Conservation (phyloP, 2,888 invertebrate genomes). For the Nineta flava region DNA sequence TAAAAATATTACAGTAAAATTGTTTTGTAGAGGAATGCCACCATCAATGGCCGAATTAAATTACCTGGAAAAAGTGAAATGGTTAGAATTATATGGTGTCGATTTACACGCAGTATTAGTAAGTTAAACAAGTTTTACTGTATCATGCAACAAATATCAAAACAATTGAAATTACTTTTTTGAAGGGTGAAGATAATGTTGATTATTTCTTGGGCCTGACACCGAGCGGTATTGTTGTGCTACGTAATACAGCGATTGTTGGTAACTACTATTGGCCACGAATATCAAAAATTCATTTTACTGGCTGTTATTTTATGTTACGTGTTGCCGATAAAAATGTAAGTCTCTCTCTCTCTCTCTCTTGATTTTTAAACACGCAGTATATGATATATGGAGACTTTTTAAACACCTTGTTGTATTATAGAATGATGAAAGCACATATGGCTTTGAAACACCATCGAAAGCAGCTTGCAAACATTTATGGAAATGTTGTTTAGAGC, state of each 20-base stretch:
- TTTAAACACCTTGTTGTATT: not conserved
- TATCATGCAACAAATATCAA: slow-evolving; percentile 3
- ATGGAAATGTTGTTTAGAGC: slow-evolving; percentile 92
- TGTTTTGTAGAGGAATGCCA: slow-evolving; percentile 55
- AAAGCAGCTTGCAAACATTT: slow-evolving; percentile 87
- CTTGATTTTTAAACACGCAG: too few species aligned
- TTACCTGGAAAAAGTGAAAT: slow-evolving; percentile 94
- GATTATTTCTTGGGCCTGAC: slow-evolving; percentile 93
- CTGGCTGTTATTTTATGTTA: slow-evolving; percentile 92
- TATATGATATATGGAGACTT: too few species aligned
- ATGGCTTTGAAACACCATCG: slow-evolving; percentile 87
- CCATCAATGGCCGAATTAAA: slow-evolving; percentile 87
- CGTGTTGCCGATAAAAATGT: slow-evolving; percentile 93
- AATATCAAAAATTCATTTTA: slow-evolving; percentile 91
- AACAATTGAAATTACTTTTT: slow-evolving; percentile 13
- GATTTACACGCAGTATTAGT: slow-evolving; percentile 93
- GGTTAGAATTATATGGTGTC: slow-evolving; percentile 97
- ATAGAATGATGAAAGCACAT: slow-evolving; percentile 91
- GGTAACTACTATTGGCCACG: slow-evolving; percentile 98
- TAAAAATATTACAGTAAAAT: not conserved
- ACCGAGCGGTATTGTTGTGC: slow-evolving; percentile 86
- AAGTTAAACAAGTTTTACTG: slow-evolving; percentile 24
- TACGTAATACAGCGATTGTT: slow-evolving; percentile 89
- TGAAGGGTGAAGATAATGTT: slow-evolving; percentile 86
- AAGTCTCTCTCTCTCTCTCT: slow-evolving; percentile 30